A percentile compares a stretch with the other conserved stretches of the same genome.
These are phyloP conservation scores for Brachypalpus laphriformis DNA, from an alignment of 2,888 invertebrate genomes.

Conservation along the genomic window DNA sequence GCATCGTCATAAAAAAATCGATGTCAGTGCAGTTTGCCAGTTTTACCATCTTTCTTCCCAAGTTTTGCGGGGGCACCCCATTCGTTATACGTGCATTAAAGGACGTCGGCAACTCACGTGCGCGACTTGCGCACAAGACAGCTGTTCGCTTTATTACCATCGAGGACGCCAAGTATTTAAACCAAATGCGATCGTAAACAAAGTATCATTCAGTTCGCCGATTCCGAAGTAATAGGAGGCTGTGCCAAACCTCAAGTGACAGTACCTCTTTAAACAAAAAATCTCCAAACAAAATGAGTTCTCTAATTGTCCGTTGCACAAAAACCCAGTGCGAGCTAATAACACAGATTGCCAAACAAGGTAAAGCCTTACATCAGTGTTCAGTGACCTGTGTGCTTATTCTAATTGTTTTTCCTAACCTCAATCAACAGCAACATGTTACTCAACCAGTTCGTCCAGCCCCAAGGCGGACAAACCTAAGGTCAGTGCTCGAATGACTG, in stretches of 20 bases:
- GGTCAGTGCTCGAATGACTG: constrained; percentile 85
- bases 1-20: constrained; percentile 56
- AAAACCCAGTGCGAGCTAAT: constrained; percentile 59
- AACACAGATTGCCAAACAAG: constrained; percentile 62
- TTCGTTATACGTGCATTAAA: constrained; percentile 60
- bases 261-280: neutral
- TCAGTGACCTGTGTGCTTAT: neutral
- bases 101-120: constrained; percentile 56
- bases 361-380: too few species aligned
- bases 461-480: constrained; percentile 40
- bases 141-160: constrained; percentile 17
- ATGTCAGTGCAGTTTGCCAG: constrained; percentile 11
- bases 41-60: neutral
- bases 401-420: constrained; percentile 46
- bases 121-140: constrained; percentile 5
- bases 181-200: constrained; percentile 60
- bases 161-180: constrained; percentile 51
- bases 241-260: neutral
- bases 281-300: constrained; percentile 41
- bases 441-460: constrained; percentile 49
- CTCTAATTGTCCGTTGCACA: constrained; percentile 45
- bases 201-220: constrained; percentile 51
- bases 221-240: constrained; percentile 21
- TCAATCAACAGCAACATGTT: constrained; percentile 60
- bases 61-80: constrained; percentile 12